Conservation (phyloP, 2,797 vertebrate genomes). For the Harpagifer antarcticus region DNA sequence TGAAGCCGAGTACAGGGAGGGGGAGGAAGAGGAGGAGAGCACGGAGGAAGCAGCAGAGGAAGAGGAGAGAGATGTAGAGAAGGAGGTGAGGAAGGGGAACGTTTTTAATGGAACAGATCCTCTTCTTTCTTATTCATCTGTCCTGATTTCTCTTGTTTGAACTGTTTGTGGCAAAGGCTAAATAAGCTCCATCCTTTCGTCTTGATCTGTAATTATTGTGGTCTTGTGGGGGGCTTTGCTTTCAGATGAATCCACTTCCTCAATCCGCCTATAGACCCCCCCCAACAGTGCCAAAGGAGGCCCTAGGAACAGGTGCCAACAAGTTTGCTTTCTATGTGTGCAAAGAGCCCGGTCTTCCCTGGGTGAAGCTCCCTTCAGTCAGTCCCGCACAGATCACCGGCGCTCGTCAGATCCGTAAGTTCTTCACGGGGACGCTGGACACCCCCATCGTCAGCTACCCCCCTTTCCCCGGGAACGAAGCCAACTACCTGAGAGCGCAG, state of each 20-base stretch:
- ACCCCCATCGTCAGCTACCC: constrained; percentile 90
- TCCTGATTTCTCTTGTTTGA: too few species aligned
- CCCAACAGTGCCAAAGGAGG: constrained; percentile 87
- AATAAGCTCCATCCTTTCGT: neutral
- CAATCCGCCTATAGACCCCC: constrained; percentile 85
- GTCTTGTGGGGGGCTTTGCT: constrained; percentile 10
- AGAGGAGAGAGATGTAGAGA: constrained; percentile 57
- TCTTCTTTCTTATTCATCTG: too few species aligned
- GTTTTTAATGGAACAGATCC: neutral
- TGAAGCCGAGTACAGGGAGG: constrained; percentile 86
- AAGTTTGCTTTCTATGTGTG: constrained; percentile 94
- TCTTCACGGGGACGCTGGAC: constrained; percentile 91
- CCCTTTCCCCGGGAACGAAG: constrained; percentile 94
- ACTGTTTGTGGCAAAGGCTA: too few species aligned
- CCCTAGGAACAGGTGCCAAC: constrained; percentile 88
- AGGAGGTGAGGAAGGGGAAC: constrained; percentile 49
- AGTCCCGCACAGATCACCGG: constrained; percentile 90
- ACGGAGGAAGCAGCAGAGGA: constrained; percentile 63
- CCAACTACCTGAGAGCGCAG: constrained; percentile 93
- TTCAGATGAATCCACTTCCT: constrained; percentile 75
- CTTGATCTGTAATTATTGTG: neutral
- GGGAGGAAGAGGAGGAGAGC: constrained; percentile 81
- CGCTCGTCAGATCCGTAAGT: constrained; percentile 91
- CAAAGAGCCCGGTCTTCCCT: constrained; percentile 90
- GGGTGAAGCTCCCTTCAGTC: constrained; percentile 91